Conservation (phyloP, 2,797 vertebrate genomes). For the Coilia nasus region DNA sequence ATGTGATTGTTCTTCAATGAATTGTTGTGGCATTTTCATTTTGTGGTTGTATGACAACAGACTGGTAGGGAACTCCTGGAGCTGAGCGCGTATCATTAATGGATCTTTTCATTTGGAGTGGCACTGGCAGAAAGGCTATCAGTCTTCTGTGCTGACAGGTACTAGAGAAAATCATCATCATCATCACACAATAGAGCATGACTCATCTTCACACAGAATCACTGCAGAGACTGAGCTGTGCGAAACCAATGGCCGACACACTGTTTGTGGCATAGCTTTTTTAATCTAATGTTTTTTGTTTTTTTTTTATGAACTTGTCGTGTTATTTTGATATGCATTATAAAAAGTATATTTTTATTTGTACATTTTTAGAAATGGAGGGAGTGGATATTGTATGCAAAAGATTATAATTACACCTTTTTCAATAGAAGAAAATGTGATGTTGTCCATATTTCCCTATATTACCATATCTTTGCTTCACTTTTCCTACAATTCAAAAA, state of each 20-base stretch:
- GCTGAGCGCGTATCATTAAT: not conserved
- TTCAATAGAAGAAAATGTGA: not conserved
- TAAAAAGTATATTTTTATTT: not conserved
- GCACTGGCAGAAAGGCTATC: not conserved
- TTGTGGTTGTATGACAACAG: not conserved
- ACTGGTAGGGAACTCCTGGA: not conserved
- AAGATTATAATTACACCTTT: not conserved
- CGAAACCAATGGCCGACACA: too few species aligned
- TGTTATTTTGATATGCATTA: too few species aligned
- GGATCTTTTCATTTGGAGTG: not conserved
- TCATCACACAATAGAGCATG: not conserved
- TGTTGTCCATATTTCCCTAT: too few species aligned
- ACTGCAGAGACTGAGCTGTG: not conserved
- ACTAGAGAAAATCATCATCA: not conserved
- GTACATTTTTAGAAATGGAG: not conserved
- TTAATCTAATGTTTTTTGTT: not conserved
- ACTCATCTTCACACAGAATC: not conserved
- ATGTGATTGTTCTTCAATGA: constrained; percentile 1
- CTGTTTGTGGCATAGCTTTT: not conserved
- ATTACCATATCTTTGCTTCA: not conserved
- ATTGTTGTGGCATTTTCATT: not conserved
- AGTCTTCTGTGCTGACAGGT: not conserved
- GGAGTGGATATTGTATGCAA: not conserved
- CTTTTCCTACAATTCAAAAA: not conserved
- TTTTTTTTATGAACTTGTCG: not conserved